A percentile compares a stretch with the other conserved stretches of the same genome.
phyloP scores from a whole-genome alignment of 2,113 vertebrate genomes.

The Oreochromis spilurus region DNA sequence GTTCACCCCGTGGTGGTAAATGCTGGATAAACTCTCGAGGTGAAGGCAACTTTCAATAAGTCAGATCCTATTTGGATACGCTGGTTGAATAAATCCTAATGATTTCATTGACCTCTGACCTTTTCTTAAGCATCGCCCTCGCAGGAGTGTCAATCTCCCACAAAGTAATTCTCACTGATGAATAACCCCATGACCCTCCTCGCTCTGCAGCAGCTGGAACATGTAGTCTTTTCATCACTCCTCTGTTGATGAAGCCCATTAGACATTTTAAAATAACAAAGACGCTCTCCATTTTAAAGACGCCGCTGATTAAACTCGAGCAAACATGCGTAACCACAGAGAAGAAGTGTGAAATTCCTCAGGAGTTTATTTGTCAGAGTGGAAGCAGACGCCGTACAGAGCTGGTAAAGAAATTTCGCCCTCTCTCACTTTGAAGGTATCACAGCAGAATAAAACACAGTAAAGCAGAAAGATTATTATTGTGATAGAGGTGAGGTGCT shows the following conservation, averaged over 20 bases:
- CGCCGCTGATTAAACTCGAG: not conserved
- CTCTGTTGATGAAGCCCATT: not conserved
- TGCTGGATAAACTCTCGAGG: not conserved
- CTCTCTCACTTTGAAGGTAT: not conserved
- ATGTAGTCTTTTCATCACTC: accelerated
- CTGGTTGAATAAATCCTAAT: not conserved
- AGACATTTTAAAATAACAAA: not conserved
- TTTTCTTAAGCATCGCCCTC: not conserved
- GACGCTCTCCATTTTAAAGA: not conserved
- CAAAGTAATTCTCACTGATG: not conserved
- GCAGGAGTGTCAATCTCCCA: not conserved
- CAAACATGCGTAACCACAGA: not conserved
- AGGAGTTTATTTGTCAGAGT: not conserved
- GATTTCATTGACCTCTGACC: not conserved
- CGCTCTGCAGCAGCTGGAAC: not conserved
- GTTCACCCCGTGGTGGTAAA: not conserved
- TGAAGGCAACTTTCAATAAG: not conserved
- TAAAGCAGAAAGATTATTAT: not conserved
- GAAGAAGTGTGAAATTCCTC: not conserved
- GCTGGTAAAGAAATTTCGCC: not conserved
- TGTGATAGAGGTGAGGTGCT: not conserved
- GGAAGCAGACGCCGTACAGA: not conserved
- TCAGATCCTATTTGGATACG: not conserved
- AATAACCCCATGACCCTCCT: not conserved
- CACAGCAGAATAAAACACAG: not conserved